Percentiles rank a stretch among this genome's conserved stretches.
Evolutionary conservation across 2,888 invertebrate genomes (phyloP).

Genomic region (Brenthis daphne): DNA sequence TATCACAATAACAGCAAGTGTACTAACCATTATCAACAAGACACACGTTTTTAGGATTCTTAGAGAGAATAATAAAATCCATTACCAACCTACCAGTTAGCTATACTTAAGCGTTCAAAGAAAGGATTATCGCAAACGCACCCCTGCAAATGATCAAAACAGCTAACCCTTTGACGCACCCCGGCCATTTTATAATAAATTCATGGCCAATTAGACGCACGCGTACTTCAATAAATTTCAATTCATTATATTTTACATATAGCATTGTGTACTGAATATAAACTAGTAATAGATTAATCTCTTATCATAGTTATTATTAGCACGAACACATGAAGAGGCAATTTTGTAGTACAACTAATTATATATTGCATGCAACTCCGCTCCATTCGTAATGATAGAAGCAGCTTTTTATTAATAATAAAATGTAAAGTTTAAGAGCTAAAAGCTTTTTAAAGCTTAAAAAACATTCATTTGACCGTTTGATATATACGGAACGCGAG

Average conservation of each 20-base stretch:
- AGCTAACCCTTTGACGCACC: constrained; percentile 20
- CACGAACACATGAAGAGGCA: no score
- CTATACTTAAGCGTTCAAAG: constrained; percentile 24
- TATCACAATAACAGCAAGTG: not conserved
- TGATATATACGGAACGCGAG: no score
- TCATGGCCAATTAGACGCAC: constrained; percentile 31
- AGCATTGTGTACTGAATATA: not conserved
- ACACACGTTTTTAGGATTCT: not conserved
- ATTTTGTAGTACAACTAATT: no score
- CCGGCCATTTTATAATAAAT: constrained; percentile 18
- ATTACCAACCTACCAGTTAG: constrained; percentile 11
- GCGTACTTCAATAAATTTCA: constrained; percentile 21
- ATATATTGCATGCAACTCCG: no score
- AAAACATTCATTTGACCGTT: no score
- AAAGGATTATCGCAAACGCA: constrained; percentile 17
- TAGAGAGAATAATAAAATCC: not conserved
- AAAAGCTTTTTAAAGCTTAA: no score
- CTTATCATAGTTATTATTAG: no score
- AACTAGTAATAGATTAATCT: no score
- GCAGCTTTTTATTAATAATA: no score
- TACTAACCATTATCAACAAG: not conserved
- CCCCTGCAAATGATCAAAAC: constrained; percentile 19
- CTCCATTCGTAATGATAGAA: no score
- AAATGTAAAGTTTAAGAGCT: no score
- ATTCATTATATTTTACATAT: constrained; percentile 8